A percentile compares a stretch with the other conserved stretches of the same genome.
phyloP scores from a whole-genome alignment of 2,797 vertebrate genomes.

The Tiaroga cobitis region DNA sequence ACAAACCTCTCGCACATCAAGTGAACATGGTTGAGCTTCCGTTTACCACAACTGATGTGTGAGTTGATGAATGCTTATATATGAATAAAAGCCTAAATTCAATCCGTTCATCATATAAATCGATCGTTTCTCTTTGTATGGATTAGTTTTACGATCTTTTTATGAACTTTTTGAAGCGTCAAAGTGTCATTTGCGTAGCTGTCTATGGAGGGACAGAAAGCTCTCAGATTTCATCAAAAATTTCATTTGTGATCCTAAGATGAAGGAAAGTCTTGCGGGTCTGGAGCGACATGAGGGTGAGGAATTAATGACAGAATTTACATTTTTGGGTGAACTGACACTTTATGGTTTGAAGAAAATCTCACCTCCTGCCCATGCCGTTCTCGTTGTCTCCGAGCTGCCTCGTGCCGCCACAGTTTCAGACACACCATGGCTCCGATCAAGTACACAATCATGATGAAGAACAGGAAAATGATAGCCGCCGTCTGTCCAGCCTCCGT shows the following conservation, averaged over 20 bases:
- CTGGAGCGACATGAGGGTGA: fast-evolving
- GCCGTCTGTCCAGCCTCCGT: slow-evolving; percentile 93
- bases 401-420: slow-evolving; percentile 94
- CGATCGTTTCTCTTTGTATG: neutral
- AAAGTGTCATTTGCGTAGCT: no score
- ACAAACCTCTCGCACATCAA: no score
- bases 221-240: neutral
- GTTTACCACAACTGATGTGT: no score
- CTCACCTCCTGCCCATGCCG: slow-evolving; percentile 83
- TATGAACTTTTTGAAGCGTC: neutral
- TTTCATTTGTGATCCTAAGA: no score
- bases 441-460: slow-evolving; percentile 87
- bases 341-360: neutral
- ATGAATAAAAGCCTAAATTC: no score
- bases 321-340: no score
- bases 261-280: no score
- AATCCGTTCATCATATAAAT: neutral
- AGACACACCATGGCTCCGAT: slow-evolving; percentile 87
- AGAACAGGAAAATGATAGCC: slow-evolving; percentile 93
- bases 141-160: neutral
- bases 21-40: no score
- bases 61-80: no score
- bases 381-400: slow-evolving; percentile 80
- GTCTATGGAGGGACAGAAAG: neutral
- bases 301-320: neutral